Evolutionary conservation across 2,797 vertebrate genomes (phyloP), one percentile per base, ranked within the genome.

Genomic region (Danio kyathit): DNA sequence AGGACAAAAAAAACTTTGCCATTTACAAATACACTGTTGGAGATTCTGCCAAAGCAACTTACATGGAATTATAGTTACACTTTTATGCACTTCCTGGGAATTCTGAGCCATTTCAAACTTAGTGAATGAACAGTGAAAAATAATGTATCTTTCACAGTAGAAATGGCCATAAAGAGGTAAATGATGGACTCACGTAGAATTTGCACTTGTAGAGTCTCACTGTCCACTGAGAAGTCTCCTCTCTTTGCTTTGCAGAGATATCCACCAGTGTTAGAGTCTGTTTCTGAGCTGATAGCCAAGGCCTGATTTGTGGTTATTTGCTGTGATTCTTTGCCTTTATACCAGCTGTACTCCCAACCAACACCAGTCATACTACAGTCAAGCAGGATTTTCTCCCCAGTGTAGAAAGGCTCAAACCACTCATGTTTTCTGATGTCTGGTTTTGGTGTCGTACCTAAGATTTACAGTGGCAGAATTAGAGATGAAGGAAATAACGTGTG

Each of bases 191-290:
- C 21, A 77, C 75, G 10, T 29, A 57, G 0, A 46, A 77, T 75
- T 46, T 0, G 6, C 13, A 77, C 52, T 48, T 13, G 5, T 38
- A 67, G 6, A 7, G 9, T 29, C 14, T 8, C 17, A 48, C 64
- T 77, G 1, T 57, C 0, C 17, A 67, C 21, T 12, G 17, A 4
- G 41, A 77, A 77, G 6, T 13, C 6, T n/a, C 63, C 63, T 66
- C 75, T 77, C 40, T 56, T 13, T 56, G 63, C 75, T 67, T 44
- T 46, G 41, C 75, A 77, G 19, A 13, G 10, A 43, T 67, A 76
- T 4, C 0, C 19, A 29, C 63, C 61, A 4, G 19, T 6, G 51
- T 46, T 5, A 43, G 0, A 0, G 9, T 5, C 3, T 38, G 63
- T 76, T 76, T 41, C 40, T 12, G 74, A 66, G 4, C 0, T 0